Evolutionary conservation across 2,888 invertebrate genomes (phyloP).

Genomic region (Sarcophaga variegata): DNA sequence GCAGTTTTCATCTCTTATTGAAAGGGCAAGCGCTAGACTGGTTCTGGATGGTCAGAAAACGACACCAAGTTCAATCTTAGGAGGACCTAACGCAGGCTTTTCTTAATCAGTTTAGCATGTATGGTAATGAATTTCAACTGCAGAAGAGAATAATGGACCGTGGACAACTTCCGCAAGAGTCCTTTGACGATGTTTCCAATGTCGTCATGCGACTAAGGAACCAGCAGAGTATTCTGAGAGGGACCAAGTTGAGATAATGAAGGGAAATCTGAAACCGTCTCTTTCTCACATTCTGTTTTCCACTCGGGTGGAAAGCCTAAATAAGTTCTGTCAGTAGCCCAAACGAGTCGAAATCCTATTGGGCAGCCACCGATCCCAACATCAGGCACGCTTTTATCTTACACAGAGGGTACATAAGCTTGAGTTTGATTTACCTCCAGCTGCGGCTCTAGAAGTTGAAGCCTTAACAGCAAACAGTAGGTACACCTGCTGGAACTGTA

Average conservation of each 20-base stretch:
- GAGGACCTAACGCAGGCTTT: neutral
- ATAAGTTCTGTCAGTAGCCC: slow-evolving; percentile 22
- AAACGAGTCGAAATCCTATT: slow-evolving; percentile 27
- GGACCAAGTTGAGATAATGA: slow-evolving; percentile 36
- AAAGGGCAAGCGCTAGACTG: slow-evolving; percentile 26
- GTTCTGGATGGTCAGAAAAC: neutral
- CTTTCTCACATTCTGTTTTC: slow-evolving; percentile 13
- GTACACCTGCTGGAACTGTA: too few species aligned
- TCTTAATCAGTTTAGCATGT: neutral
- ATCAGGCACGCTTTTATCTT: too few species aligned
- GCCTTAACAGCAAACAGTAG: too few species aligned
- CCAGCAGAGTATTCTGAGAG: slow-evolving; percentile 29
- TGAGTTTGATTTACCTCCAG: too few species aligned
- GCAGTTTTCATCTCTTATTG: neutral
- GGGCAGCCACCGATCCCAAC: neutral
- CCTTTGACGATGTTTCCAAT: slow-evolving; percentile 12
- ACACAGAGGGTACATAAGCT: too few species aligned
- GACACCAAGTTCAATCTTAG: neutral
- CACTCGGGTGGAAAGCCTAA: neutral
- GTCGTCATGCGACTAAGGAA: neutral
- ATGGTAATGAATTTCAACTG: slow-evolving; percentile 1
- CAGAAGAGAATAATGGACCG: slow-evolving; percentile 30
- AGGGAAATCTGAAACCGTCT: slow-evolving; percentile 19
- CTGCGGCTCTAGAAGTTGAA: too few species aligned
- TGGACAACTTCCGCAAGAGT: neutral